Base-by-base conservation (phyloP, 2,113 vertebrate species). In the Synchiropus splendidus region DNA sequence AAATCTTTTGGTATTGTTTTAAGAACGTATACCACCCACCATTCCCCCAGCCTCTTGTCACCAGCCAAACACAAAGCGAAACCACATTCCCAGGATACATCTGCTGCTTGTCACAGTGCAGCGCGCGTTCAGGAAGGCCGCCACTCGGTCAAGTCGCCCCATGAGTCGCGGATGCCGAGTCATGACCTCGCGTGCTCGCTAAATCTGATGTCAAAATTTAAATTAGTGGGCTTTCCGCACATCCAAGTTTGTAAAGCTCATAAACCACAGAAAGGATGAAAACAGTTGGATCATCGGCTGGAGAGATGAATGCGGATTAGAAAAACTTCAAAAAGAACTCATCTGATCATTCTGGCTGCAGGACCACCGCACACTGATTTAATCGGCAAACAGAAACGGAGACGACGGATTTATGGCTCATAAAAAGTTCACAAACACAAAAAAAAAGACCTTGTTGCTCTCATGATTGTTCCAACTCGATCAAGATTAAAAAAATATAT, bases 201-300 rank as follows among this genome's bases (percentile, higher is more conserved):
- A 51, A 61, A 69, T 54, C 51, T 45, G 42, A 46, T 68, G 58
- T 53, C 54, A 58, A 5, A 30, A 31, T 39, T 38, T 6, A 10
- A 50, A 57, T 48, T 48, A 39, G 53, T 35, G 32, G 54, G 14
- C 37, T 44, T 49, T 31, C 5, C n/a, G 45, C 36, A 51, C 61
- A 75, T 74, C 55, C 39, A 39, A 16, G 64, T 77, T 61, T 62
- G 67, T 62, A 50, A 76, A 62, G 70, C 60, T 27, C 21, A 78
- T 34, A 70, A 69, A 58, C 65, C 68, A 43, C 57, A 58, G 66
- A 65, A 74, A 67, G 65, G 73, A 73, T 59, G 55, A 50, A 67
- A 71, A 77, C 73, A 68, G 82, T 67, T 78, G 63, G 56, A 59
- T 72, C 68, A 73, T 74, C 59, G 12, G 42, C 81, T 81, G 79